A percentile compares a stretch with the other conserved stretches of the same genome.
Evolutionary conservation across 2,888 invertebrate genomes (phyloP).

Genomic region (Lathronympha strigana): DNA sequence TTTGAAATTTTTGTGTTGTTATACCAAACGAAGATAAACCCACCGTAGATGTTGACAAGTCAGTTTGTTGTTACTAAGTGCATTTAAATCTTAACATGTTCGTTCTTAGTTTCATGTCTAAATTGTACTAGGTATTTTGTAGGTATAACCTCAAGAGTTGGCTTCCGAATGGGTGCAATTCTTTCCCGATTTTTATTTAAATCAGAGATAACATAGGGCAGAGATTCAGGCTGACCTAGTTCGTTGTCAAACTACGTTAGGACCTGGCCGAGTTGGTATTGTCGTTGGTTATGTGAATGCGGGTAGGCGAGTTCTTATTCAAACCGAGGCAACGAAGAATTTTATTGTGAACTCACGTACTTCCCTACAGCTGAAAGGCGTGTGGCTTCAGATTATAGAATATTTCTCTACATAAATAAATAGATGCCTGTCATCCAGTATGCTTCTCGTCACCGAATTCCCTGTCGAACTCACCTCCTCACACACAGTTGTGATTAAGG

Average conservation of each 20-base stretch:
- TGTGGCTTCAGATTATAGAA: too few relatives aligned
- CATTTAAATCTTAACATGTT: not conserved
- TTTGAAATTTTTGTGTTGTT: too few relatives aligned
- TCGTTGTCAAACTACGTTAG: conserved; percentile 31
- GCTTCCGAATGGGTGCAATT: not conserved
- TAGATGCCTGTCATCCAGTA: too few relatives aligned
- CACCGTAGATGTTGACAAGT: not conserved
- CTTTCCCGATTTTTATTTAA: conserved; percentile 22
- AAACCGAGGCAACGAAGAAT: too few relatives aligned
- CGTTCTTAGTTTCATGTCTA: not conserved
- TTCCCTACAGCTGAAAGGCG: too few relatives aligned
- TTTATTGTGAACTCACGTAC: too few relatives aligned
- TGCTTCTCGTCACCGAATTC: too few relatives aligned
- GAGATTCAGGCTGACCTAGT: conserved; percentile 26
- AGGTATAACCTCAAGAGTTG: too few relatives aligned
- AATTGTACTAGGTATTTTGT: too few relatives aligned
- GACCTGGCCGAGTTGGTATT: conserved; percentile 6
- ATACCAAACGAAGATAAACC: not conserved
- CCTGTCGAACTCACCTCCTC: too few relatives aligned
- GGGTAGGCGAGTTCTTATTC: not conserved
- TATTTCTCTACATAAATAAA: too few relatives aligned
- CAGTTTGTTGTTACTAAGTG: not conserved
- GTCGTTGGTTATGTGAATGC: not conserved
- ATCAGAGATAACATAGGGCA: conserved; percentile 14
- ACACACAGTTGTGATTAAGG: too few relatives aligned